Evolutionary conservation across 1,140 invertebrate genomes (phyloP).

Genomic region (Acromyrmex heyeri): DNA sequence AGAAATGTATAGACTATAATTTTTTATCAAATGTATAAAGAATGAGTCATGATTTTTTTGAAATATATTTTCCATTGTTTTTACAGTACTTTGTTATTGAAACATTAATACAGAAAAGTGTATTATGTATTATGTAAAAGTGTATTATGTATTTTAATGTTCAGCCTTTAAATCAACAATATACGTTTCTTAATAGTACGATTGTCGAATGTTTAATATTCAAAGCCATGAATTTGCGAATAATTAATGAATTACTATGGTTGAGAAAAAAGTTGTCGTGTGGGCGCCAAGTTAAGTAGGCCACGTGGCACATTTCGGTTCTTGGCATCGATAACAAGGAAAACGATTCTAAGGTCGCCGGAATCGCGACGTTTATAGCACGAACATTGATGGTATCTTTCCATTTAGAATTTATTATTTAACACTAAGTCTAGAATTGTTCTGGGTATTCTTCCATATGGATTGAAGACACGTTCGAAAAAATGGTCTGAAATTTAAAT

Average conservation of each 20-base stretch:
- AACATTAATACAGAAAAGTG: background rate
- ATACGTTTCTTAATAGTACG: background rate
- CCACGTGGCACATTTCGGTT: slow-evolving; percentile 46
- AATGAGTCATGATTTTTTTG: background rate
- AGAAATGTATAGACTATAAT: background rate
- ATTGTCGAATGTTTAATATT: background rate
- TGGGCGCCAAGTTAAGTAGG: slow-evolving; percentile 39
- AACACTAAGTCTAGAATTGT: background rate
- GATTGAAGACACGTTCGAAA: background rate
- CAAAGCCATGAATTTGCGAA: background rate
- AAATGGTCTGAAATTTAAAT: background rate
- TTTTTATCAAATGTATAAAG: background rate
- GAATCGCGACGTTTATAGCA: slow-evolving; percentile 32
- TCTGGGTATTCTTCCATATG: background rate
- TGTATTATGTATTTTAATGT: background rate
- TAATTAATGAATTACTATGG: slow-evolving; percentile 20
- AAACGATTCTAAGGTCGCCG: slow-evolving; percentile 44
- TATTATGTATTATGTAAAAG: too few relatives aligned
- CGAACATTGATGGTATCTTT: slow-evolving; percentile 12
- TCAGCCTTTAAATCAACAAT: background rate
- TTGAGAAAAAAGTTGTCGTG: slow-evolving; percentile 3
- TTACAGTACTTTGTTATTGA: background rate
- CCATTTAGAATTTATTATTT: slow-evolving; percentile 40
- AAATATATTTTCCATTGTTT: slow-evolving; percentile 6
- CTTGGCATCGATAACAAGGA: slow-evolving; percentile 50